Conservation (phyloP, 2,888 invertebrate genomes). For the Pyrgus malvae region DNA sequence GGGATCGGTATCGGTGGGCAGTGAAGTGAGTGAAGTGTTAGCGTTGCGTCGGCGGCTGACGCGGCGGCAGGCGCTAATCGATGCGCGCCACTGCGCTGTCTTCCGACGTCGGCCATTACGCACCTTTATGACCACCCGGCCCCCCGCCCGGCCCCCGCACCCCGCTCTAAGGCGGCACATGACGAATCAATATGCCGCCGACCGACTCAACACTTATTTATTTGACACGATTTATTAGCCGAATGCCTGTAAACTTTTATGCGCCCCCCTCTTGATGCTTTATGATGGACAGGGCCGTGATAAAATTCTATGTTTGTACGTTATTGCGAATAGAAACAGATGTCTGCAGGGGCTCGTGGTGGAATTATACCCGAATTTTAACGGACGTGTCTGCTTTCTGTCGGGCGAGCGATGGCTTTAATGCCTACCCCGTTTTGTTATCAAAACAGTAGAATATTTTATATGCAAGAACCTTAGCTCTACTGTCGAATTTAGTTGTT, state of each 20-base stretch:
- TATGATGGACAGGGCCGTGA: conserved; percentile 74
- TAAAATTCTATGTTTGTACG: conserved; percentile 73
- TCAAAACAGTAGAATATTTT: too few species aligned
- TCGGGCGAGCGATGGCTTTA: conserved; percentile 6
- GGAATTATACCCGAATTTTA: conserved; percentile 43
- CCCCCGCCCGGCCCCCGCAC: conserved; percentile 44
- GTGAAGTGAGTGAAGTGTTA: conserved; percentile 27
- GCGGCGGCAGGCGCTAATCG: conserved; percentile 84
- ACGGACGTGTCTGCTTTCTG: conserved; percentile 37
- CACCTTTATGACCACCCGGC: conserved; percentile 86
- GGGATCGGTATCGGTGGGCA: neutral
- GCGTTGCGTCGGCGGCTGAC: conserved; percentile 76
- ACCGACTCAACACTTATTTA: conserved; percentile 82
- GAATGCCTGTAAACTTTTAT: conserved; percentile 81
- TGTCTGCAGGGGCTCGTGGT: conserved; percentile 48
- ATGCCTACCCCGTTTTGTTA: conserved; percentile 28
- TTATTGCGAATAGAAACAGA: conserved; percentile 71
- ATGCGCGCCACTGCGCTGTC: conserved; percentile 86
- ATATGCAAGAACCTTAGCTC: too few species aligned
- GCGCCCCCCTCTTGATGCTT: conserved; percentile 68
- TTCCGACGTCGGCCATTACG: conserved; percentile 87
- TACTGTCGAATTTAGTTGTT: too few species aligned
- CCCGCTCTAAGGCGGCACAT: conserved; percentile 76
- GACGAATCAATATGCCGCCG: conserved; percentile 82
- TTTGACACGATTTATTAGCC: conserved; percentile 81